Evolutionary conservation across 2,888 invertebrate species (phyloP), one percentile per base, ranked within the genome.

Genomic region (Stenichneumon culpator): DNA sequence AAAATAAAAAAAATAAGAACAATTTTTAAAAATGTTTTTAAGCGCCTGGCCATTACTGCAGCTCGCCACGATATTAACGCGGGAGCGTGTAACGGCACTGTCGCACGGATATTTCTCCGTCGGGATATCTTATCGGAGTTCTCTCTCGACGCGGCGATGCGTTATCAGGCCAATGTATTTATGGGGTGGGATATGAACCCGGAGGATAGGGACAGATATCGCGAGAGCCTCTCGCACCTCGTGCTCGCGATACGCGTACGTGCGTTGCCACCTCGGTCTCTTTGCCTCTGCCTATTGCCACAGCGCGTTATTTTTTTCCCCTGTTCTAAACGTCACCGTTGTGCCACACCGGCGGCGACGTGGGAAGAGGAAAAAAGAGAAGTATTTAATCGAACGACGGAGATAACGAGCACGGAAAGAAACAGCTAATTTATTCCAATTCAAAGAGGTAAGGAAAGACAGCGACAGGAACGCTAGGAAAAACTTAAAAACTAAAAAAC

Each of bases 91-190:
- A 39, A 67, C 80, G 84, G 86, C 81, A 83, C 72, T 77, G 80
- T 80, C 79, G 74, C 78, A 52, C 86, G 86, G 87, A 87, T 86
- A 83, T 84, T 83, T 81, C 80, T 81, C 83, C 32, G 28, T 47
- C 81, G 50, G 79, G 86, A 87, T 91, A 92, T 91, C 92, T 92
- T 92, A 92, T 92, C 92, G 86, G 79, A 77, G 89, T 81, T 81
- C 87, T 84, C 83, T 83, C 87, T 81, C 82, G 73, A 79, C 88
- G 89, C 81, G 86, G 86, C 80, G 84, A 70, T 78, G 73, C 89
- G 88, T 92, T 92, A 92, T 92, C 92, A 91, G 90, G 81, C 81
- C 87, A 89, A 91, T 90, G 90, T 92, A 92, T 92, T 92, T 92
- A 92, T 89, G 88, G 92, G 92, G 89, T 92, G 86, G 91, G 91